phyloP scores from a whole-genome alignment of 2,797 vertebrate species.

The Danio tinwini region DNA sequence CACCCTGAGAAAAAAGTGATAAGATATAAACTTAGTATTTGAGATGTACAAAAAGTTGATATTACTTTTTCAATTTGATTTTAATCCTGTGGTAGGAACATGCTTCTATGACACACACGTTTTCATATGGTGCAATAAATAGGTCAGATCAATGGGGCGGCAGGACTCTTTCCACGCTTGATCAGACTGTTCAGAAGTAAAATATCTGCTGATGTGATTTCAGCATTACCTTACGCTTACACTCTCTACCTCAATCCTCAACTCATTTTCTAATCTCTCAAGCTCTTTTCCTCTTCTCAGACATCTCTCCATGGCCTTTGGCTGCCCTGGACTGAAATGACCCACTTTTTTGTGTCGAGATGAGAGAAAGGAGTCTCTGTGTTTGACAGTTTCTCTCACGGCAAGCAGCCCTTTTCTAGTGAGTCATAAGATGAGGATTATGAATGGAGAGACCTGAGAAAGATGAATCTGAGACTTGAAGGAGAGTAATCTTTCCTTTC shows the following conservation, averaged over 20 bases:
- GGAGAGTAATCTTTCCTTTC: slow-evolving; percentile 37
- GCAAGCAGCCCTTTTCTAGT: slow-evolving; percentile 13
- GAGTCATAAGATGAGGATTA: slow-evolving; percentile 41
- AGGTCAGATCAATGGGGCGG: slow-evolving; percentile 48
- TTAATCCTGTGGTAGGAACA: no score
- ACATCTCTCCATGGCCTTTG: slow-evolving; percentile 39
- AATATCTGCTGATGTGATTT: slow-evolving; percentile 46
- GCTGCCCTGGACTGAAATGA: slow-evolving; percentile 34
- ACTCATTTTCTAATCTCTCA: slow-evolving; percentile 49
- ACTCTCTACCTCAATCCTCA: slow-evolving; percentile 45
- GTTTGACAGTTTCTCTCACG: slow-evolving; percentile 30
- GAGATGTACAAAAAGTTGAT: no score
- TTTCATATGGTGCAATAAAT: slow-evolving; percentile 41
- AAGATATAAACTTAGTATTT: no score
- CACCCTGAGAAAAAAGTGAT: no score
- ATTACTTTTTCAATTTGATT: no score
- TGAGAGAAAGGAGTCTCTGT: slow-evolving; percentile 11
- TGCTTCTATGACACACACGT: background rate
- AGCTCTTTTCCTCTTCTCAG: slow-evolving; percentile 1
- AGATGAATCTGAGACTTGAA: slow-evolving; percentile 18
- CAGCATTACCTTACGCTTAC: slow-evolving; percentile 37
- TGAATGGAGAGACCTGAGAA: slow-evolving; percentile 43
- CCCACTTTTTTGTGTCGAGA: slow-evolving; percentile 23
- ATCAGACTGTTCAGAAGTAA: slow-evolving; percentile 51
- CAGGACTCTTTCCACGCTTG: slow-evolving; percentile 41